Conservation (phyloP, 2,113 vertebrate genomes). For the Emydura subglobosa region DNA sequence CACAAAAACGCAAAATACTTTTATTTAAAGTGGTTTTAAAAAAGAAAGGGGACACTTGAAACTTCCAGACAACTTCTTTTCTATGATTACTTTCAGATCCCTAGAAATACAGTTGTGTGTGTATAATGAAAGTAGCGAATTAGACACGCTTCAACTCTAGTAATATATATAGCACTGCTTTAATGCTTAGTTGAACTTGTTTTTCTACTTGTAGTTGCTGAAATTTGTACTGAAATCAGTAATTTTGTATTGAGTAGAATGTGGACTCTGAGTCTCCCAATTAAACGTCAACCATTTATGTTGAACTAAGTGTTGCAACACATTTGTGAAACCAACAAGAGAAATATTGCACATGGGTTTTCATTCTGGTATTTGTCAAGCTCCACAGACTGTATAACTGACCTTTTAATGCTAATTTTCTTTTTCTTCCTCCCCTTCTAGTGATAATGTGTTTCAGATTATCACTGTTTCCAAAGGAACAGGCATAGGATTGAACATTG, state of each 20-base stretch:
- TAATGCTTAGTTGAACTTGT: background rate
- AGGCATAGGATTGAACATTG: constrained; percentile 89
- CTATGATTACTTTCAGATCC: background rate
- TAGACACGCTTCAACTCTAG: background rate
- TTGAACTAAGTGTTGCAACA: background rate
- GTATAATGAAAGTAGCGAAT: background rate
- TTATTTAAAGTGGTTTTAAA: background rate
- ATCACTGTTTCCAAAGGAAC: constrained; percentile 90
- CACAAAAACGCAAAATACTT: background rate
- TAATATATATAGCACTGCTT: background rate
- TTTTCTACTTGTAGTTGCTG: background rate
- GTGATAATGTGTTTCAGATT: constrained; percentile 88
- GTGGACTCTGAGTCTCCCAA: background rate
- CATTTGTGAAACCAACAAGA: background rate
- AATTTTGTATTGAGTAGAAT: background rate
- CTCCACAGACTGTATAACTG: background rate
- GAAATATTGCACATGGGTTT: background rate
- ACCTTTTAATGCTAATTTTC: constrained; percentile 51
- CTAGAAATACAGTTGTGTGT: background rate
- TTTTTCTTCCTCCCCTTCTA: constrained; percentile 58
- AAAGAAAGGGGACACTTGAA: background rate
- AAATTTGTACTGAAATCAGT: background rate
- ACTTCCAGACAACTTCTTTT: background rate
- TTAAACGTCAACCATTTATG: background rate
- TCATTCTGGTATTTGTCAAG: background rate